Conservation (phyloP, 2,113 vertebrate genomes). For the Pimephales promelas region DNA sequence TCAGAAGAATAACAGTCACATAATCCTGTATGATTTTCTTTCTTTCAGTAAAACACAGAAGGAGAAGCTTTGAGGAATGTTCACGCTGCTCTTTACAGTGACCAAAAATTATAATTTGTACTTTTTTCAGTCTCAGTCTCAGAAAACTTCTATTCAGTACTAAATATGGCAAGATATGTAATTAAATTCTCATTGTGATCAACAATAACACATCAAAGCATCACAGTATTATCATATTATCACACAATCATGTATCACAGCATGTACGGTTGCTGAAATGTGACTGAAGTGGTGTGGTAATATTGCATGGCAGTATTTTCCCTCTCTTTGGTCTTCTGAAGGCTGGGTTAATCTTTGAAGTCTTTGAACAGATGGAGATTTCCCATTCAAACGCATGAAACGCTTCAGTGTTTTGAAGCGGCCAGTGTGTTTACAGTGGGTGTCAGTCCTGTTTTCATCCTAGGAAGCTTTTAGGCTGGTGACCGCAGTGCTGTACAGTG, state of each 20-base stretch:
- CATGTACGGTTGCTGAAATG: background rate
- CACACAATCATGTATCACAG: background rate
- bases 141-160: background rate
- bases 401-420: background rate
- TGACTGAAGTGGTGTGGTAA: background rate
- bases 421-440: background rate
- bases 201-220: background rate
- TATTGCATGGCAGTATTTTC: background rate
- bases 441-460: background rate
- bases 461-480: background rate
- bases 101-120: background rate
- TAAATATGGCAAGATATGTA: background rate
- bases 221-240: no score
- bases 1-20: background rate
- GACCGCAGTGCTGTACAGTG: background rate
- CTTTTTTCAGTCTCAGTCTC: background rate
- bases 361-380: background rate
- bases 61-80: background rate
- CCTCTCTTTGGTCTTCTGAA: background rate
- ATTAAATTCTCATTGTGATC: background rate
- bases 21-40: background rate
- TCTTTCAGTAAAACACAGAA: background rate
- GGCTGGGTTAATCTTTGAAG: background rate
- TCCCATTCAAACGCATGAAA: conserved; percentile 1
- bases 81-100: background rate